These are phyloP conservation scores for Eupithecia abbreviata DNA, from an alignment of 2,888 invertebrate species.

Conservation along the genomic window DNA sequence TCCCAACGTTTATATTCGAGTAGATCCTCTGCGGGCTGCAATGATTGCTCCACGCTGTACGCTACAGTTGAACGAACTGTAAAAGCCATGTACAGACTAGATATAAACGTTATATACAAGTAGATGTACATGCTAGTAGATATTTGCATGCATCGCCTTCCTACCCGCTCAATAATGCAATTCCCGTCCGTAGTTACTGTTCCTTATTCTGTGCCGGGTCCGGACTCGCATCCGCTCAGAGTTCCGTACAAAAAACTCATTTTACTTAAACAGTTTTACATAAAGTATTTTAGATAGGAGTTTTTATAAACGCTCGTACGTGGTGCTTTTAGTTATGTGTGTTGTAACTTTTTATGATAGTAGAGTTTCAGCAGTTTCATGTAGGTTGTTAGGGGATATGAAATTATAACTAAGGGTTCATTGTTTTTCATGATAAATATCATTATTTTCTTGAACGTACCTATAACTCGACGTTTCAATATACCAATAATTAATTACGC, in stretches of 20 bases:
- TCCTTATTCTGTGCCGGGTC: slow-evolving; percentile 26
- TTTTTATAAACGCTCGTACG: slow-evolving; percentile 15
- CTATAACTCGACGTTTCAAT: neutral
- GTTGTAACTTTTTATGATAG: slow-evolving; percentile 22
- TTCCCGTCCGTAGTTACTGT: slow-evolving; percentile 45
- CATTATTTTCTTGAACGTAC: neutral
- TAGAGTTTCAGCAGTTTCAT: slow-evolving; percentile 8
- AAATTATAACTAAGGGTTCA: neutral
- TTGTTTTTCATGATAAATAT: slow-evolving; percentile 2
- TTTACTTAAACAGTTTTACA: slow-evolving; percentile 4
- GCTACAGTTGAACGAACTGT: slow-evolving; percentile 34
- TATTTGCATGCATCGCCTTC: slow-evolving; percentile 63
- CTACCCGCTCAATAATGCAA: slow-evolving; percentile 71
- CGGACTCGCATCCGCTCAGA: slow-evolving; percentile 40
- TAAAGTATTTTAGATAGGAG: slow-evolving; percentile 13
- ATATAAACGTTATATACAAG: slow-evolving; percentile 23
- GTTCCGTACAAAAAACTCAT: slow-evolving; percentile 27
- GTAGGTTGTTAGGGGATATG: neutral
- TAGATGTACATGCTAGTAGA: slow-evolving; percentile 26
- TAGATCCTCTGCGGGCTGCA: slow-evolving; percentile 8
- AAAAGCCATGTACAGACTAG: slow-evolving; percentile 23
- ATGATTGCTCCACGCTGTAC: neutral
- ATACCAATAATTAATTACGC: neutral
- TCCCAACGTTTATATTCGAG: neutral
- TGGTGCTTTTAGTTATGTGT: slow-evolving; percentile 7